A percentile compares a stretch with the other conserved stretches of the same genome.
phyloP scores from a whole-genome alignment of 1,140 invertebrate genomes.

The Papilio aristodemus region DNA sequence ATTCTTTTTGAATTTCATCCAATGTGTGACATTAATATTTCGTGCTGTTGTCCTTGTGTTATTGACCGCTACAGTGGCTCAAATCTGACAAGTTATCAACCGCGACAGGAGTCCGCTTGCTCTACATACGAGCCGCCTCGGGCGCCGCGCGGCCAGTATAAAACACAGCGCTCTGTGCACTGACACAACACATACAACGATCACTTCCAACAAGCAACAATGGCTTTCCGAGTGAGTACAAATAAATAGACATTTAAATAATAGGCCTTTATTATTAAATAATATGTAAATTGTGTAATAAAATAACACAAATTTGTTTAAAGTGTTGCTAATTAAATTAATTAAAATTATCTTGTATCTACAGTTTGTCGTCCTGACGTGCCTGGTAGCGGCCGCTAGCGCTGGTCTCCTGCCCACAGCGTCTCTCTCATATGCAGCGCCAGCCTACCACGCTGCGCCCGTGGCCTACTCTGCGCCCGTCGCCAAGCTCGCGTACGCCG shows the following conservation, averaged over 20 bases:
- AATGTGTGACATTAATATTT: not conserved
- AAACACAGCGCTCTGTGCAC: not conserved
- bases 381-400: constrained; percentile 61
- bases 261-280: not conserved
- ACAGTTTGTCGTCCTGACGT: constrained; percentile 63
- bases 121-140: not conserved
- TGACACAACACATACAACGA: constrained; percentile 8
- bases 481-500: constrained; percentile 55
- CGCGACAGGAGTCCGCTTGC: constrained; percentile 1
- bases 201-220: constrained; percentile 19
- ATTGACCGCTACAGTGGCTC: constrained; percentile 3
- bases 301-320: not conserved
- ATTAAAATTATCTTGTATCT: constrained; percentile 36
- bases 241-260: not conserved
- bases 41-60: not conserved
- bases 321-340: not conserved
- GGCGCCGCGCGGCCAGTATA: constrained; percentile 8
- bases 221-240: constrained; percentile 27
- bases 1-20: not conserved
- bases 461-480: constrained; percentile 63
- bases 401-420: constrained; percentile 53
- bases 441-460: constrained; percentile 36
- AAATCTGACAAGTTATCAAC: not conserved
- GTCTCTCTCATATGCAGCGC: constrained; percentile 38
- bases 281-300: not conserved